Percentiles rank a stretch among this genome's conserved stretches.
These are phyloP conservation scores for Engystomops pustulosus DNA, from an alignment of 2,113 vertebrate species.

Conservation along the genomic window DNA sequence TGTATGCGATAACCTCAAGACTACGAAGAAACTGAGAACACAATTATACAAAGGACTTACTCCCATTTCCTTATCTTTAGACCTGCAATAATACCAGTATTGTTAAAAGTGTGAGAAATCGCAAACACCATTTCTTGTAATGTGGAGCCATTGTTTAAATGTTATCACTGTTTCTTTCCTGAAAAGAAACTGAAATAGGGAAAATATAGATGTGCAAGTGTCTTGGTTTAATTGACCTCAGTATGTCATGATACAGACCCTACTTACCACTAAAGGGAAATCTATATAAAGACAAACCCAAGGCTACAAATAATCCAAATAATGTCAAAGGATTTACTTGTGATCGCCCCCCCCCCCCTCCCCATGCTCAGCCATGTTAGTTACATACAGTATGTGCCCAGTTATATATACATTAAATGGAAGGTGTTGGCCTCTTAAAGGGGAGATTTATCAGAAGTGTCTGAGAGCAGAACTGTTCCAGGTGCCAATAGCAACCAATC, in stretches of 20 bases:
- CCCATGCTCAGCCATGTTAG: too few relatives aligned
- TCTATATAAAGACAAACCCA: too few relatives aligned
- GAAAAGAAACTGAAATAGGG: not conserved
- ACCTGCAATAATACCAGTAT: slow-evolving; percentile 16
- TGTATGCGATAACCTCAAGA: slow-evolving; percentile 35
- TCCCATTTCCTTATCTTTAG: slow-evolving; percentile 40
- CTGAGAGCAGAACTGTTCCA: too few relatives aligned
- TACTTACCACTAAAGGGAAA: not conserved
- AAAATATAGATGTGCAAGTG: slow-evolving; percentile 19
- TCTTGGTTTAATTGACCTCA: not conserved
- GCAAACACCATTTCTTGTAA: not conserved
- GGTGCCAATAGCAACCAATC: too few relatives aligned
- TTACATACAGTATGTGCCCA: too few relatives aligned
- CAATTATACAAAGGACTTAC: slow-evolving; percentile 38
- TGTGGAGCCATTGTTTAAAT: slow-evolving; percentile 1
- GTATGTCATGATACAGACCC: too few relatives aligned
- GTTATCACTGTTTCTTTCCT: slow-evolving; percentile 19
- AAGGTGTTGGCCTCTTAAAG: too few relatives aligned
- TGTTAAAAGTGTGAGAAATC: slow-evolving; percentile 45
- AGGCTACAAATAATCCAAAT: too few relatives aligned
- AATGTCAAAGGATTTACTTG: too few relatives aligned
- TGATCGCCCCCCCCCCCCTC: too few relatives aligned
- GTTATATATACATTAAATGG: too few relatives aligned
- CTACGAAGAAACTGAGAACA: slow-evolving; percentile 2
- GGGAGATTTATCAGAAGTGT: too few relatives aligned